These are phyloP conservation scores for Tachysurus fulvidraco DNA, from an alignment of 2,113 vertebrate species.

Conservation along the genomic window DNA sequence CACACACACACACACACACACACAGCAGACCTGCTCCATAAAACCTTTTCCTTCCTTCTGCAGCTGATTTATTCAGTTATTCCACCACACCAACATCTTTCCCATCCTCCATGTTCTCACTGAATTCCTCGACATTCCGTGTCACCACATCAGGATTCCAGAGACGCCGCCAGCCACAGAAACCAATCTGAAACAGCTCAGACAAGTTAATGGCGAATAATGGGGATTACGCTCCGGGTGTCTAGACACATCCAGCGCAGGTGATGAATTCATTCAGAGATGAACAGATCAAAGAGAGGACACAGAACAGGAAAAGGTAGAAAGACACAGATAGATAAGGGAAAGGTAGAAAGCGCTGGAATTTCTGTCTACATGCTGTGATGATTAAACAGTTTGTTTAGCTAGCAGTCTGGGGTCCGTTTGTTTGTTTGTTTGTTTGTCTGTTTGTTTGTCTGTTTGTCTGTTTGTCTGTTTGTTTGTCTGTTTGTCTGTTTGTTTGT, in stretches of 20 bases:
- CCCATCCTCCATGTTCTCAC: too few relatives aligned
- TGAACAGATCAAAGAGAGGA: background rate
- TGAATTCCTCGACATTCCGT: background rate
- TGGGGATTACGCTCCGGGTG: background rate
- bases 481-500: too few relatives aligned
- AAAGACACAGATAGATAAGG: background rate
- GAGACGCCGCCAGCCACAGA: background rate
- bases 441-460: too few relatives aligned
- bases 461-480: background rate
- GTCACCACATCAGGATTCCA: background rate
- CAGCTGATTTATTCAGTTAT: background rate
- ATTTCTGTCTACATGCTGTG: background rate
- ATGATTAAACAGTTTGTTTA: background rate
- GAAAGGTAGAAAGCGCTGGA: background rate
- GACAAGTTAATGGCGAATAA: conserved; percentile 5
- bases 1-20: background rate
- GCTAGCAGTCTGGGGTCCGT: background rate
- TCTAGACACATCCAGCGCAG: background rate
- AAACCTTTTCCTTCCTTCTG: background rate
- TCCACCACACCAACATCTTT: background rate
- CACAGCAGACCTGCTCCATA: too few relatives aligned
- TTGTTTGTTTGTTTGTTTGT: too few relatives aligned
- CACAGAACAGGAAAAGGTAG: background rate
- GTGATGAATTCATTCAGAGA: background rate
- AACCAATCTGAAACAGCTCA: background rate